phyloP scores from a whole-genome alignment of 2,888 invertebrate species.

The Merodon equestris region DNA sequence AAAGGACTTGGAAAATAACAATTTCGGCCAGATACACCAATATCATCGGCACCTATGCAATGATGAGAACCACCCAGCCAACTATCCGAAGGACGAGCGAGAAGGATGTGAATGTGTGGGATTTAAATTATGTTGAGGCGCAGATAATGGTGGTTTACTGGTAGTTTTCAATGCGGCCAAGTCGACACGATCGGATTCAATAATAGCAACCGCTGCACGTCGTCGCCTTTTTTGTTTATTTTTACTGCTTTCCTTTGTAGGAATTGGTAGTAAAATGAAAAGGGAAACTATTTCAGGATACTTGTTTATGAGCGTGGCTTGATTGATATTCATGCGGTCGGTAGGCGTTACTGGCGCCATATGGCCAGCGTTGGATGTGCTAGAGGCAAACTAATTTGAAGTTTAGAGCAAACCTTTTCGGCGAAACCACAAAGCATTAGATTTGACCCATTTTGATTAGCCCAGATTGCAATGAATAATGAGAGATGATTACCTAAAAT shows the following conservation, averaged over 20 bases:
- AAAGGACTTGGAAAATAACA: constrained; percentile 32
- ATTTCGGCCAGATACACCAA: constrained; percentile 27
- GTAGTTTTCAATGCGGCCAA: constrained; percentile 29
- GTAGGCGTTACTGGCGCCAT: no score
- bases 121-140: constrained; percentile 43
- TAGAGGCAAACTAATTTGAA: no score
- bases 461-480: no score
- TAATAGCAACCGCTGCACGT: constrained; percentile 30
- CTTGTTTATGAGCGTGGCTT: no score
- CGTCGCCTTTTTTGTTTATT: constrained; percentile 5
- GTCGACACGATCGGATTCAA: constrained; percentile 57
- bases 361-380: no score
- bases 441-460: no score
- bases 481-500: no score
- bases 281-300: constrained; percentile 20
- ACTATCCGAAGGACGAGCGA: no score
- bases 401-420: no score
- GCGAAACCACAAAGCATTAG: no score
- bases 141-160: constrained; percentile 33
- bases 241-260: not conserved
- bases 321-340: no score
- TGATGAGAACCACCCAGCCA: not conserved
- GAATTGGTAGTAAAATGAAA: constrained; percentile 35
- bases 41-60: not conserved
- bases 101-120: constrained; percentile 8